Percentiles rank a stretch among this genome's conserved stretches.
Conservation (phyloP, 2,797 vertebrate species). For the Arnoldichthys spilopterus region DNA sequence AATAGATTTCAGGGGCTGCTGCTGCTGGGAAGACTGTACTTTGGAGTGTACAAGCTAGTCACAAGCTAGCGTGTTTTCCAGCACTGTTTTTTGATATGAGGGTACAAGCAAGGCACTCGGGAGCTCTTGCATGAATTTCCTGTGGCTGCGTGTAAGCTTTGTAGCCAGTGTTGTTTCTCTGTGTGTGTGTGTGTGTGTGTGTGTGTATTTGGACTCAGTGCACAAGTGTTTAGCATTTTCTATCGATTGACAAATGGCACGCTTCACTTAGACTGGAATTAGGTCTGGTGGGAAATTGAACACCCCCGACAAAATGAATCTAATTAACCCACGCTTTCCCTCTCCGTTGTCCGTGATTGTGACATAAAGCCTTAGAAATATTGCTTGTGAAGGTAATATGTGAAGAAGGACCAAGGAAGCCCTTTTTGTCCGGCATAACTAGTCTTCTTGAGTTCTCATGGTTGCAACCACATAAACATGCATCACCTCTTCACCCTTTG, state of each 20-base stretch:
- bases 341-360: slow-evolving; percentile 34
- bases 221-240: slow-evolving; percentile 36
- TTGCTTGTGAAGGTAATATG: slow-evolving; percentile 27
- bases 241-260: slow-evolving; percentile 52
- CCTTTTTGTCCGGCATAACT: not conserved
- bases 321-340: slow-evolving; percentile 34
- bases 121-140: slow-evolving; percentile 22
- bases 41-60: slow-evolving; percentile 27
- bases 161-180: not conserved
- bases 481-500: slow-evolving; percentile 39
- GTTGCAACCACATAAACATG: slow-evolving; percentile 38
- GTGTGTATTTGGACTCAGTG: not conserved
- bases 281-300: slow-evolving; percentile 55
- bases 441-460: not conserved
- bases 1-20: slow-evolving; percentile 49
- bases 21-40: slow-evolving; percentile 23
- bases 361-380: slow-evolving; percentile 45
- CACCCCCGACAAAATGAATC: slow-evolving; percentile 41
- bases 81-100: not conserved
- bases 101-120: not conserved
- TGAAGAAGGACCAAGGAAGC: not conserved
- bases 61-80: slow-evolving; percentile 8
- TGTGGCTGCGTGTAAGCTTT: not conserved
- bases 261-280: slow-evolving; percentile 47
- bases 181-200: not conserved